phyloP scores from a whole-genome alignment of 1,140 invertebrate genomes.

The Nylanderia fulva region DNA sequence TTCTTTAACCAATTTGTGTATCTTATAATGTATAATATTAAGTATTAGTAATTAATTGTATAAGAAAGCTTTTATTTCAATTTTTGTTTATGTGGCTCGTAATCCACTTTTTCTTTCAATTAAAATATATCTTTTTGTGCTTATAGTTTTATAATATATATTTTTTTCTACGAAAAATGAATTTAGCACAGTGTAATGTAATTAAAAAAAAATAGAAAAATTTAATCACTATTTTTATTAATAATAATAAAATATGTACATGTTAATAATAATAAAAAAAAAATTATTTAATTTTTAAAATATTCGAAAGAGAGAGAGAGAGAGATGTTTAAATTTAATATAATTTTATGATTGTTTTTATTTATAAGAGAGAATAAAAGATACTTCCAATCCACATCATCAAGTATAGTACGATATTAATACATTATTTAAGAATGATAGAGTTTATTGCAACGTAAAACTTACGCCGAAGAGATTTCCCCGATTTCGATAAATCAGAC shows the following conservation, averaged over 20 bases:
- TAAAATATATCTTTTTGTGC: no score
- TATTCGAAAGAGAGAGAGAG: no score
- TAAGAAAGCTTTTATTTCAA: no score
- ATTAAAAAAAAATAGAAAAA: no score
- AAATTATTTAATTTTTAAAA: not conserved
- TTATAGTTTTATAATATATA: no score
- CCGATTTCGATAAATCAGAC: conserved; percentile 13
- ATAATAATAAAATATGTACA: not conserved
- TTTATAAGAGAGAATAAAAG: not conserved
- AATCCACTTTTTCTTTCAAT: no score
- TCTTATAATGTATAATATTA: no score
- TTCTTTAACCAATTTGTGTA: no score
- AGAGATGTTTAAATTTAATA: not conserved
- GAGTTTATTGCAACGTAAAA: conserved; percentile 12
- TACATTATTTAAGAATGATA: not conserved
- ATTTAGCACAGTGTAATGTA: not conserved
- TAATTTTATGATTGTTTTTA: not conserved
- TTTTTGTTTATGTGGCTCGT: no score
- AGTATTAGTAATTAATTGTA: no score
- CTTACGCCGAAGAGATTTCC: conserved; percentile 13
- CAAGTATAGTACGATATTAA: not conserved
- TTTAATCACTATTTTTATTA: not conserved
- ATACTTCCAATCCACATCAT: not conserved
- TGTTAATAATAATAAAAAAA: not conserved
- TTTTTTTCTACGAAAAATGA: not conserved